A percentile compares a stretch with the other conserved stretches of the same genome.
These are phyloP conservation scores for Heliocidaris erythrogramma DNA, from an alignment of 35 echinoderm and acorn worm genomes.

Conservation along the genomic window DNA sequence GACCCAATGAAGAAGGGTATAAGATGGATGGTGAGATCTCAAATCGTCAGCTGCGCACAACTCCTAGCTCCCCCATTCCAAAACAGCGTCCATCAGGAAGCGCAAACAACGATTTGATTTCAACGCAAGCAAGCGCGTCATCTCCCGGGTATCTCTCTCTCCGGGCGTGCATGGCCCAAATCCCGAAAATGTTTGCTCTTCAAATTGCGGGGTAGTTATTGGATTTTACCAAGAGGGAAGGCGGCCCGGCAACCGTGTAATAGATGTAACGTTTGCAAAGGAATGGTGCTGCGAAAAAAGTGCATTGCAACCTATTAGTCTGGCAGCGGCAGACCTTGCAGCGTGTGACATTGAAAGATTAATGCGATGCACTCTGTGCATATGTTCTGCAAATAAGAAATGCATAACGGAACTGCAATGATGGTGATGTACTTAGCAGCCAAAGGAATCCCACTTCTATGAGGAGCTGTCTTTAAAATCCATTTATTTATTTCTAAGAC, in stretches of 20 bases:
- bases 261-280: slow-evolving; percentile 42
- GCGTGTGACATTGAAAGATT: not conserved
- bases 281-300: slow-evolving; percentile 11
- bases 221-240: slow-evolving; percentile 28
- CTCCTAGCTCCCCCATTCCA: not conserved
- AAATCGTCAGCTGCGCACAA: not conserved
- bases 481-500: not conserved
- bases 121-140: slow-evolving; percentile 34
- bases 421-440: not conserved
- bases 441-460: not conserved
- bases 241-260: slow-evolving; percentile 6
- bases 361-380: not conserved
- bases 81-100: slow-evolving; percentile 28
- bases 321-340: not conserved
- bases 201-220: slow-evolving; percentile 40
- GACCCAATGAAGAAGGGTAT: not conserved
- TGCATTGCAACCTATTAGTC: not conserved
- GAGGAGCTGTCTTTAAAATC: not conserved
- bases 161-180: not conserved
- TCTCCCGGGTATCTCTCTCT: slow-evolving; percentile 29
- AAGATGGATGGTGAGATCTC: not conserved
- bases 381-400: not conserved
- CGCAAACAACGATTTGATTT: slow-evolving; percentile 41
- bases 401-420: not conserved
- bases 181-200: slow-evolving; percentile 29